Base-by-base conservation (phyloP, 1,140 invertebrate species). In the Drosophila saltans region DNA sequence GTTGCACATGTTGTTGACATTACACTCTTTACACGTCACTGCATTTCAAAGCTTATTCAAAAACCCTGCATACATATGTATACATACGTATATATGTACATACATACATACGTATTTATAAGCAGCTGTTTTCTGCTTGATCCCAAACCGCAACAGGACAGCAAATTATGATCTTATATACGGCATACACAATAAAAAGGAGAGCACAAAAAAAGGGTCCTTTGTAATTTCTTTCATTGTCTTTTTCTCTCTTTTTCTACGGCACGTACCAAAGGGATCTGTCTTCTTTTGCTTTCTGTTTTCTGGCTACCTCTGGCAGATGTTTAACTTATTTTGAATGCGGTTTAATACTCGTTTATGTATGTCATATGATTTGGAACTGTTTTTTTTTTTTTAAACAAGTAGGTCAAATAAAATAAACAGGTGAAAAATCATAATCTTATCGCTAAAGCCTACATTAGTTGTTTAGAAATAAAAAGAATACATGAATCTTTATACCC, bases 281-380 rank as follows among this genome's bases (percentile, higher is more conserved):
- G 33, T 61, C 10, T 55, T 24, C n/a, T 36, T 36, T 36, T 36
- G 33, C 33, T 6, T 36, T 36, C 33, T 36, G 33, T 0, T 36
- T 36, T 36, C 33, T 36, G 3, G 33, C 33, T 63, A 30, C 55
- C n/a, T 63, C 26, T 30, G 66, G 83, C 83, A 86, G 83, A 83
- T 86, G 83, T 66, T 86, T 88, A 77, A 86, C 83, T 85, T 82
- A 76, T 80, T 69, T 61, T 21, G 26, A 55, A 65, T 88, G 82
- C 58, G 75, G 83, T 77, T 73, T 26, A 10, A 21, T 26, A 21
- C 65, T 24, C 16, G 16, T 16, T 16, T 16, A 16, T 56, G 2
- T 21, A 11, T 69, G 75, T 74, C 82, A 79, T 66, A 81, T 81
- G 82, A 69, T 66, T 43, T 8, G 11, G 10, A 8, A 40, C 8